phyloP scores from a whole-genome alignment of 1,140 invertebrate genomes.

The Metaphire vulgaris region DNA sequence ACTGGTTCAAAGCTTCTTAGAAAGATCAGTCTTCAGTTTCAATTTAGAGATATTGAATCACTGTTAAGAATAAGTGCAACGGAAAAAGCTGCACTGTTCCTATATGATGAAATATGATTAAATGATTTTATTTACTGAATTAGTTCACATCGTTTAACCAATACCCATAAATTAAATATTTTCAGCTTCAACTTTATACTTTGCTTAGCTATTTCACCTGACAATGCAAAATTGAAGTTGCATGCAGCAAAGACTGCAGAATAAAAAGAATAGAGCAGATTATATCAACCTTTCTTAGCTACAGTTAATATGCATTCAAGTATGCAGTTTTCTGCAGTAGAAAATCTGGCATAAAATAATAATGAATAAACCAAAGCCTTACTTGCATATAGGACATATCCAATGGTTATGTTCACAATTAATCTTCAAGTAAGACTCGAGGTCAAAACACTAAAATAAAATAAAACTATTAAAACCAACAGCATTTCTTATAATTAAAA shows the following conservation, averaged over 20 bases:
- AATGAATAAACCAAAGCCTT: constrained; percentile 42
- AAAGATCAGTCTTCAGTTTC: no score
- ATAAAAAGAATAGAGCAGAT: not conserved
- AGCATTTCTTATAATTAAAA: not conserved
- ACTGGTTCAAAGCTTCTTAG: no score
- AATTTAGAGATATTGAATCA: no score
- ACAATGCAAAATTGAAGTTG: no score
- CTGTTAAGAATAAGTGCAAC: no score
- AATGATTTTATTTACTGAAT: no score
- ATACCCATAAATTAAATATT: not conserved
- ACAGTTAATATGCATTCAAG: not conserved
- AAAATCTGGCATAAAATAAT: not conserved
- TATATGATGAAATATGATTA: no score
- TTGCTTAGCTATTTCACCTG: no score
- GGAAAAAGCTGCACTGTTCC: no score
- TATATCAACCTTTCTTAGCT: not conserved
- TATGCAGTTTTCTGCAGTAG: not conserved
- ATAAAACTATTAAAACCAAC: not conserved
- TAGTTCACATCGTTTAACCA: no score
- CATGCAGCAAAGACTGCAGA: not conserved
- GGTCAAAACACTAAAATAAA: constrained; percentile 70
- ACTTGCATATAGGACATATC: constrained; percentile 95
- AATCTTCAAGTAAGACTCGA: constrained; percentile 87
- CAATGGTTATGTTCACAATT: constrained; percentile 88
- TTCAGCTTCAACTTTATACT: no score